Percentiles rank a stretch among this genome's conserved stretches.
These are phyloP conservation scores for Athalia cordata DNA, from an alignment of 2,888 invertebrate genomes.

Conservation along the genomic window DNA sequence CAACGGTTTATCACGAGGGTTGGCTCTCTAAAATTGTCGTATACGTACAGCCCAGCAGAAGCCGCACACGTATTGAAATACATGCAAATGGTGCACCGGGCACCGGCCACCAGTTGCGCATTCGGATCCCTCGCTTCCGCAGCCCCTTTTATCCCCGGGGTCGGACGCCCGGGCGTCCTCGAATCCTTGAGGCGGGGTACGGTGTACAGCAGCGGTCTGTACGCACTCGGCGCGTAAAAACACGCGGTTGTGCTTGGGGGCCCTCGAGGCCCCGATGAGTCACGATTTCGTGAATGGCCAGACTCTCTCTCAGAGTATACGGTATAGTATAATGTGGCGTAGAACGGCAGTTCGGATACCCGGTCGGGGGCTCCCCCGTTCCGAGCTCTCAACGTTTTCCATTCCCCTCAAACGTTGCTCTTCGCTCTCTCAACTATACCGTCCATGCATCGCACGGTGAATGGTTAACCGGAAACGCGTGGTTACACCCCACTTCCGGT, in stretches of 20 bases:
- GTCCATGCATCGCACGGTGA: slow-evolving; percentile 56
- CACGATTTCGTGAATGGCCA: slow-evolving; percentile 67
- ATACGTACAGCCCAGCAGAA: not conserved
- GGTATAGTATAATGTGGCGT: no score
- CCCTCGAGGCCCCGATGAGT: slow-evolving; percentile 56
- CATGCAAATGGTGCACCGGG: slow-evolving; percentile 14
- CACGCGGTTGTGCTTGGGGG: slow-evolving; percentile 8
- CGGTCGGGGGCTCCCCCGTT: no score
- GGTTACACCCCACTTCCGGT: slow-evolving; percentile 70
- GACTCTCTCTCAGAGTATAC: not conserved
- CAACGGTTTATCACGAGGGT: not conserved
- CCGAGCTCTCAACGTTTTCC: no score
- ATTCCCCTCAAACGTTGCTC: not conserved
- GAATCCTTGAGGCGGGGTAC: not conserved
- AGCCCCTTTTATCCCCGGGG: not conserved
- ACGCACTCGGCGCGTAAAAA: slow-evolving; percentile 31
- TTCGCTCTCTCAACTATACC: not conserved
- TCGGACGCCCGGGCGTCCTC: slow-evolving; percentile 1
- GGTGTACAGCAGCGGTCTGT: not conserved
- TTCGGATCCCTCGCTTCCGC: slow-evolving; percentile 36
- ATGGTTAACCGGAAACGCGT: slow-evolving; percentile 70
- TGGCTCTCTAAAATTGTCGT: not conserved
- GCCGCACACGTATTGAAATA: slow-evolving; percentile 47
- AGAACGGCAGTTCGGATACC: no score
- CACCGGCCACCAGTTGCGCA: slow-evolving; percentile 40